Conservation (phyloP, 2,888 invertebrate genomes). For the Sarcophaga subvicina region DNA sequence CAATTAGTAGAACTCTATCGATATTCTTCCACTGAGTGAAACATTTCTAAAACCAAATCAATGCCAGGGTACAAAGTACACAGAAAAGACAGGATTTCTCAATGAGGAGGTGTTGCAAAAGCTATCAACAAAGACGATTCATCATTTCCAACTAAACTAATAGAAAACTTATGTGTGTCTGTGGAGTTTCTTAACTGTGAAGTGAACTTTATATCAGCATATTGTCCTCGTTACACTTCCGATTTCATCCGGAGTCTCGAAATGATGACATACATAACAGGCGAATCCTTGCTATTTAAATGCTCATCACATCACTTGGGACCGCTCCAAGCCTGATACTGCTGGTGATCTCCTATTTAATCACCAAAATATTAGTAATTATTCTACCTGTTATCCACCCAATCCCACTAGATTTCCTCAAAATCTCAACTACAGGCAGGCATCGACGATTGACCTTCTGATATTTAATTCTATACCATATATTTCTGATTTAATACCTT, state of each 20-base stretch:
- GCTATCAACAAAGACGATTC: background rate
- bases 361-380: background rate
- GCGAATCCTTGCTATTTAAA: background rate
- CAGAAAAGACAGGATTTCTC: background rate
- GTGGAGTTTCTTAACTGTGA: no score
- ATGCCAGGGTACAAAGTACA: background rate
- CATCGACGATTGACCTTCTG: background rate
- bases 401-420: slow-evolving; percentile 1
- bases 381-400: background rate
- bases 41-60: background rate
- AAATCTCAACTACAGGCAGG: background rate
- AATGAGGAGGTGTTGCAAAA: background rate
- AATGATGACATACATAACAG: background rate
- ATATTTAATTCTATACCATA: background rate
- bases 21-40: background rate
- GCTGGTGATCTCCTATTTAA: background rate
- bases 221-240: background rate
- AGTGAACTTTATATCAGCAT: no score
- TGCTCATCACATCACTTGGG: background rate
- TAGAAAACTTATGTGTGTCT: background rate
- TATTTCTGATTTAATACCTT: background rate
- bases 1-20: background rate
- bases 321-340: background rate
- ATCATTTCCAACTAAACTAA: background rate
- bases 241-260: background rate